These are phyloP conservation scores for Coreius guichenoti DNA, from an alignment of 2,797 vertebrate genomes.

Conservation along the genomic window DNA sequence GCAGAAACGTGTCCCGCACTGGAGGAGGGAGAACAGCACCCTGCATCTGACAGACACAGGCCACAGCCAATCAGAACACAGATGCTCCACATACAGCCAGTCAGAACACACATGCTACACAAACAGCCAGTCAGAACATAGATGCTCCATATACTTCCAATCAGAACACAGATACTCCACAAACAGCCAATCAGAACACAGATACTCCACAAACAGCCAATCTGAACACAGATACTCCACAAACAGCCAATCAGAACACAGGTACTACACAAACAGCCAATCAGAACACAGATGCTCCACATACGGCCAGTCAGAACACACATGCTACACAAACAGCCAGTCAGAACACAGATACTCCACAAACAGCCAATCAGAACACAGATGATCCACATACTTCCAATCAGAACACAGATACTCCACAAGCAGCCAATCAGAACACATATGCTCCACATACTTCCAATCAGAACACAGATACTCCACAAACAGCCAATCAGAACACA, in stretches of 20 bases:
- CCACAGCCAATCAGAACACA: slow-evolving; percentile 15
- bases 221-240: not conserved
- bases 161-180: not conserved
- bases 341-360: no score
- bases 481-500: no score
- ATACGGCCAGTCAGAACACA: not conserved
- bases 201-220: not conserved
- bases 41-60: slow-evolving; percentile 58
- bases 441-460: not conserved
- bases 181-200: not conserved
- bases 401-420: not conserved
- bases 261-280: not conserved
- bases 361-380: not conserved
- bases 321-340: no score
- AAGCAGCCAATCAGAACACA: slow-evolving; percentile 14
- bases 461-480: not conserved
- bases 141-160: no score
- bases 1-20: slow-evolving; percentile 71
- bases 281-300: not conserved
- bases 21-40: slow-evolving; percentile 38
- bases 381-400: not conserved
- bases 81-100: not conserved
- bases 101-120: not conserved
- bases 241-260: not conserved
- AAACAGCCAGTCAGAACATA: no score